Percentiles rank a stretch among this genome's conserved stretches.
These are phyloP conservation scores for Rhinogobius similis DNA, from an alignment of 2,113 vertebrate species.

Conservation along the genomic window DNA sequence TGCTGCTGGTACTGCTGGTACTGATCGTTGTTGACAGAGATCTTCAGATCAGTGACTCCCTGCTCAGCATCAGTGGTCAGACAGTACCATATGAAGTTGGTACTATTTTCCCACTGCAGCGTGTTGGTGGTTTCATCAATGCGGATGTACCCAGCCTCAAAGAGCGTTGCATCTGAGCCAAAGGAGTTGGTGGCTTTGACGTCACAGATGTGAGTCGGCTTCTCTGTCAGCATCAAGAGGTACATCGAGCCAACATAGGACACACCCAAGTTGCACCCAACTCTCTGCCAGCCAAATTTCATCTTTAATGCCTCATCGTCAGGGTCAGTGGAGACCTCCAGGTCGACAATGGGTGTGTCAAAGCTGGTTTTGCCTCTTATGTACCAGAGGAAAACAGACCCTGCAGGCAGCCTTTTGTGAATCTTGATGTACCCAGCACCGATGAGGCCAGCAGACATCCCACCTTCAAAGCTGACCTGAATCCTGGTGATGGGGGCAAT, in stretches of 20 bases:
- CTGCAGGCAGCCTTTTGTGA: accelerated
- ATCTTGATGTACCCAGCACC: neutral
- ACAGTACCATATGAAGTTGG: neutral
- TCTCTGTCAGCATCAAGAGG: neutral
- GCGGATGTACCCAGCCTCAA: neutral
- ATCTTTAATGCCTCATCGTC: neutral
- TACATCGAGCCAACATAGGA: neutral
- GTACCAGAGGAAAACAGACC: neutral
- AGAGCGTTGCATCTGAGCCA: accelerated
- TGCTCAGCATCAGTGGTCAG: neutral
- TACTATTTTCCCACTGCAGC: neutral
- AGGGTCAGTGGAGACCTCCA: neutral
- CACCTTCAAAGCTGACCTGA: neutral
- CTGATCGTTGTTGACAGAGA: neutral
- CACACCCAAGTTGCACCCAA: neutral
- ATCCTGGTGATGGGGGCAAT: neutral
- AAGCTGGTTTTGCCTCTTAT: neutral
- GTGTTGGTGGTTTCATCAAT: neutral
- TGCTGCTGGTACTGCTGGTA: neutral
- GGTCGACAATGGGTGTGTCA: neutral
- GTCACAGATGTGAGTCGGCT: slow-evolving; percentile 16
- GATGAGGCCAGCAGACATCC: neutral
- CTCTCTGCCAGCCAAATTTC: neutral
- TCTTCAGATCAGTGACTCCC: neutral
- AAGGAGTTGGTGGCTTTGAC: neutral